Base-by-base conservation (phyloP, 2,113 vertebrate species). In the Anguilla japonica region DNA sequence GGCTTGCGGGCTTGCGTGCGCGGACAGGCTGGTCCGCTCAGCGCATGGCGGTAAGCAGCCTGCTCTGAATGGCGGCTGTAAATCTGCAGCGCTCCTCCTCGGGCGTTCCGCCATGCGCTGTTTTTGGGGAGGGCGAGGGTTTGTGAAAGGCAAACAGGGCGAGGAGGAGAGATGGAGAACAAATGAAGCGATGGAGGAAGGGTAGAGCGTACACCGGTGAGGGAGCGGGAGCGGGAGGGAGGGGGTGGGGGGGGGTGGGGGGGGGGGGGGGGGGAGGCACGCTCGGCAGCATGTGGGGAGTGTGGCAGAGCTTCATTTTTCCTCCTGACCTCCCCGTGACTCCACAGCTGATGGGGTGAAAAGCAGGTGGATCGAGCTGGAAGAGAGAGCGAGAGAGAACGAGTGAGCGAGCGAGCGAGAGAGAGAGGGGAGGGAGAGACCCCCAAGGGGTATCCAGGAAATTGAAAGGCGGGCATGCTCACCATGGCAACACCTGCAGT, bases 351-450 rank as follows among this genome's bases (percentile, higher is more conserved):
- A 90, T 89, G 87, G 88, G 90, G 88, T 91, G 87, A 90, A 87
- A 91, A 90, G 85, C 91, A 93, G 90, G 89, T 39, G 84, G 92
- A 93, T 89, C 87, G 92, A 92, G 90, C 87, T 88, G 87, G 80
- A 13, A 71, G 82, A 82, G 67, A 57, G 81, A 81, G 87, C 26
- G 79, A 67, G 46, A 29, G 11, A 71, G 39, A 46, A 8, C 5
- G 43, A 46, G 2, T 3, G 43, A 46, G 43, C 5, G 43, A 46
- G 43, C 4, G 43, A 46, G 43, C 4, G 43, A 46, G 43, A 1
- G 43, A 46, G 43, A 46, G 43, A 46, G 43, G 8, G 43, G 43
- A 8, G 43, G 83, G 82, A 81, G 79, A 75, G 50, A 83, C 79
- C 82, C 84, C 86, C 86, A 79, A 82, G 88, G 88, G 84, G 89